Base-by-base conservation (phyloP, 2,888 invertebrate genomes). In the Eucriotettix oculatus region DNA sequence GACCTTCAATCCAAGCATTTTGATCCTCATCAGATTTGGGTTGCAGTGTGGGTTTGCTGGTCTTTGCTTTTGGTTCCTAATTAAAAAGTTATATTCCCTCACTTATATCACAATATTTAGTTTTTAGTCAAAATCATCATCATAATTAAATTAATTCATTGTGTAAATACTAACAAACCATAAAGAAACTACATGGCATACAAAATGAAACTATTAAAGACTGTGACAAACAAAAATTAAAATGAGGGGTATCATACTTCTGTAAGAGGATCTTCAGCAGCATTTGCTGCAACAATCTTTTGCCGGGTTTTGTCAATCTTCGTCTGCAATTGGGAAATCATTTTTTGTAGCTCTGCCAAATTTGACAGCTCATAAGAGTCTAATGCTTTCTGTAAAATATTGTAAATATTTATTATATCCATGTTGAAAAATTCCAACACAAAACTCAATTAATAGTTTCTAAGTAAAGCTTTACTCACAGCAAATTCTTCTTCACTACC, bases 311-410 rank as follows among this genome's bases (percentile, higher is more conserved):
- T 85, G 69, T 90, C 89, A 66, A 90, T 86, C 65, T 83, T 83
- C 58, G 77, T 73, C 68, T 86, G 84, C 44, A 90, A 73, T 63
- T 80, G 81, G 62, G 80, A 76, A 66, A 91, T 85, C 72, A 77
- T 77, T 74, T 86, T 87, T 71, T 86, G 84, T n/a, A 94, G 75
- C 68, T 94, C 93, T 62, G 85, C 84, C 65, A 85, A 79, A 67
- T 81, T 85, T 61, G 85, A 82, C 58, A 90, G 81, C 54, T 87
- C 87, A 66, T 85, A 84, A 56, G 87, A 84, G 68, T 83, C 81
- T 56, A 92, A 75, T 0, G 88, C 86, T 68, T 82, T 80, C 71
- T 87, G 80, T 63, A 68, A 68, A 42, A 16, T 29, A 29, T 29
- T 29, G 29, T 29, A 29, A 16, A 14, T n/a, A 48, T 48, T 5